phyloP scores from a whole-genome alignment of 2,113 vertebrate genomes.

The Fregetta grallaria region DNA sequence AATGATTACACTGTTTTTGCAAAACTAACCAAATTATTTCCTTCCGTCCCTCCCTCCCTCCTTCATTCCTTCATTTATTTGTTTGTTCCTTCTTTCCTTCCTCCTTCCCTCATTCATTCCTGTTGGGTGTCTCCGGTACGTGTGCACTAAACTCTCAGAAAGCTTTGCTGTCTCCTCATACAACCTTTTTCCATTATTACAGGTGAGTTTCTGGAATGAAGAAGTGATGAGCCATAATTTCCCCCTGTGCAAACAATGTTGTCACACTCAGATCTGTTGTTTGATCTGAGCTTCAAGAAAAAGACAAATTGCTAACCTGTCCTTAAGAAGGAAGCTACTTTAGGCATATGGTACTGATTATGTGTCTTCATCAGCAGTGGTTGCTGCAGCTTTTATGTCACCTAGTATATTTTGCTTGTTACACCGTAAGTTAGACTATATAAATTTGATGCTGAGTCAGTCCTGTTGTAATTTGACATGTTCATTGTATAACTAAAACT shows the following conservation, averaged over 20 bases:
- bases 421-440: neutral
- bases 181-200: neutral
- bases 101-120: no score
- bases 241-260: neutral
- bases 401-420: neutral
- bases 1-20: neutral
- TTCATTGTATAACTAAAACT: constrained; percentile 27
- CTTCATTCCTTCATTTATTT: neutral
- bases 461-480: neutral
- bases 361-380: constrained; percentile 12
- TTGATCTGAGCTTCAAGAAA: constrained; percentile 42
- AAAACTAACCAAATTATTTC: neutral
- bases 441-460: neutral
- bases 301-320: neutral
- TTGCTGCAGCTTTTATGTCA: neutral
- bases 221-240: neutral
- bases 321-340: constrained; percentile 17
- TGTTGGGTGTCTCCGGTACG: neutral
- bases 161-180: neutral
- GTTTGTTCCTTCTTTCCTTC: neutral
- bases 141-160: neutral
- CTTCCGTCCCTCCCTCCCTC: neutral
- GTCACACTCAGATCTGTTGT: neutral
- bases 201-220: neutral
- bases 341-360: neutral